Percentiles rank a stretch among this genome's conserved stretches.
Conservation (phyloP, 2,113 vertebrate genomes). For the Aldabrachelys gigantea region DNA sequence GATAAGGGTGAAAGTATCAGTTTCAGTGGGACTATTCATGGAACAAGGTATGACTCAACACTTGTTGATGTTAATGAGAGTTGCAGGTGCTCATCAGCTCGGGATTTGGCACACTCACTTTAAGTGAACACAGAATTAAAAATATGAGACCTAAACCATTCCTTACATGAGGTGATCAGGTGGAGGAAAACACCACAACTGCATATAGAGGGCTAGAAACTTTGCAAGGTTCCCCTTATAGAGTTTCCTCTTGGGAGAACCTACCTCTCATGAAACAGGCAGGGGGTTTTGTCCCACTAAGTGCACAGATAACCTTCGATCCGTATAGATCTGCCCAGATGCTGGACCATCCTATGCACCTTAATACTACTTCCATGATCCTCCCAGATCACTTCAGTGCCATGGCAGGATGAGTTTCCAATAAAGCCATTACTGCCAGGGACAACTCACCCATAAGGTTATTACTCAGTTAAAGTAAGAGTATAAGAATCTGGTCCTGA, state of each 20-base stretch:
- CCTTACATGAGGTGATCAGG: background rate
- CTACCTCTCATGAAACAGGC: background rate
- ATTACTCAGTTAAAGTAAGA: background rate
- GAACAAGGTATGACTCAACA: background rate
- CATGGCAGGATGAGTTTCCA: fast-evolving
- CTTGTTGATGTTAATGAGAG: background rate
- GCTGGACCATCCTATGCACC: background rate
- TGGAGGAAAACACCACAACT: background rate
- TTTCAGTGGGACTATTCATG: background rate
- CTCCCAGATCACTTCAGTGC: background rate
- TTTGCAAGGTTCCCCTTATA: background rate
- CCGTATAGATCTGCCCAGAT: background rate
- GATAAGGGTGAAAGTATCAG: background rate
- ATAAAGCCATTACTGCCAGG: background rate
- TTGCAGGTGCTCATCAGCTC: background rate
- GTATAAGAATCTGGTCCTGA: background rate
- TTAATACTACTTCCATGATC: background rate
- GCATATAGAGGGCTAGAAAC: background rate
- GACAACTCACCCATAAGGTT: background rate
- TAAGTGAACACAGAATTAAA: background rate
- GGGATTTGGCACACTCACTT: background rate
- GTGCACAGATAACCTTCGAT: background rate
- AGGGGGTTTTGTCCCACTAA: background rate
- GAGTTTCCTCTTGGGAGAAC: background rate
- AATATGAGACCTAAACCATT: background rate